Evolutionary conservation across 2,113 vertebrate genomes (phyloP).

Genomic region (Saguinus midas): DNA sequence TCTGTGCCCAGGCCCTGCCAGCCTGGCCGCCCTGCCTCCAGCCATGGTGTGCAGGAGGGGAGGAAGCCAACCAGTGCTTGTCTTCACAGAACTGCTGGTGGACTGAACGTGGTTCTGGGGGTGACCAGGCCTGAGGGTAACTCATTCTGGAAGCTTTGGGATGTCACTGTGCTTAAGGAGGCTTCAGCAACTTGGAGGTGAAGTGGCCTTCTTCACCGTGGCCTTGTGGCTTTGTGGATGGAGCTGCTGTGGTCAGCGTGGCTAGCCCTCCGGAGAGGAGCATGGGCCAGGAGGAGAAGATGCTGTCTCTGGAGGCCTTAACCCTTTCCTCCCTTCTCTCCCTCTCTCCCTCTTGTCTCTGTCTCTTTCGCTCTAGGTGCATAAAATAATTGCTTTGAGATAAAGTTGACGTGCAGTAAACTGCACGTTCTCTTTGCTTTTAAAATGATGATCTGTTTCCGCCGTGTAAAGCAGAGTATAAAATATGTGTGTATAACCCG

Average conservation of each 20-base stretch:
- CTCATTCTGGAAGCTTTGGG: slow-evolving; percentile 49
- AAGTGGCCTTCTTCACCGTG: not conserved
- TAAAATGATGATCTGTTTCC: not conserved
- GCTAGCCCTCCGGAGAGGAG: not conserved
- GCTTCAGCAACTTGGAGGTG: not conserved
- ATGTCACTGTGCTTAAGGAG: slow-evolving; percentile 33
- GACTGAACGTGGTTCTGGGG: slow-evolving; percentile 10
- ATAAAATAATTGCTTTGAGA: not conserved
- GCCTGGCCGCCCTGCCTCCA: not conserved
- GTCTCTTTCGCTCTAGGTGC: not conserved
- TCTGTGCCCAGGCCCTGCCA: not conserved
- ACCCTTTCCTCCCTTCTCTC: not conserved
- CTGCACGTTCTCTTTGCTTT: not conserved
- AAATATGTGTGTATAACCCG: not conserved
- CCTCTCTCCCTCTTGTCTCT: not conserved
- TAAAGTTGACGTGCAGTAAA: not conserved
- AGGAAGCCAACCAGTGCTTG: not conserved
- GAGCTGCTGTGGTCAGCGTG: not conserved
- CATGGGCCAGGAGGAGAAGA: not conserved
- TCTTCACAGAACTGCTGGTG: not conserved
- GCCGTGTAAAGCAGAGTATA: not conserved
- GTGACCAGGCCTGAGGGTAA: slow-evolving; percentile 44
- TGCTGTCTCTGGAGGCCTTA: not conserved
- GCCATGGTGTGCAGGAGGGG: rapidly evolving
- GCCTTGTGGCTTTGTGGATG: not conserved